These are phyloP conservation scores for Steinernema khuongi DNA, from an alignment of 1,140 invertebrate genomes.

Conservation along the genomic window DNA sequence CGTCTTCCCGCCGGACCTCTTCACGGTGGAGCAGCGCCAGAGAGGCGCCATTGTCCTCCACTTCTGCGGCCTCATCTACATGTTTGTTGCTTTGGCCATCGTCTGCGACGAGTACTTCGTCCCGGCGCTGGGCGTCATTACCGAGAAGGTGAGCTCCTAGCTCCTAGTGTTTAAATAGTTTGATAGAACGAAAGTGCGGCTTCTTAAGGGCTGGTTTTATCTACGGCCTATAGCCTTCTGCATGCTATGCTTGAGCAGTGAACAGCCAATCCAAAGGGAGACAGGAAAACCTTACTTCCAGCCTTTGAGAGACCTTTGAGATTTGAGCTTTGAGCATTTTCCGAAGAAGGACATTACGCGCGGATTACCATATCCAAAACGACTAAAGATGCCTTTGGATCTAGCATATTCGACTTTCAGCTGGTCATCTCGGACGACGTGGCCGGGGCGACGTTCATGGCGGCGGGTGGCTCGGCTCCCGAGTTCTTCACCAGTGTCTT, in stretches of 20 bases:
- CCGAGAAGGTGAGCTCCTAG: slow-evolving; percentile 70
- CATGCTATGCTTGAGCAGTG: too few species aligned
- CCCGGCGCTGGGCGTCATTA: slow-evolving; percentile 81
- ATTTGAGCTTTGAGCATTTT: too few species aligned
- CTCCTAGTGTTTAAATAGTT: too few species aligned
- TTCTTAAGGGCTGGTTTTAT: too few species aligned
- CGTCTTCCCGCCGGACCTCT: slow-evolving; percentile 55
- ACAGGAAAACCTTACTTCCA: too few species aligned
- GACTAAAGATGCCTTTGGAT: too few species aligned
- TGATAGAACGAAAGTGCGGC: too few species aligned
- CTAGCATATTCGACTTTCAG: background rate
- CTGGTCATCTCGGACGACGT: slow-evolving; percentile 75
- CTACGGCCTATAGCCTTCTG: too few species aligned
- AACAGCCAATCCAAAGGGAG: too few species aligned
- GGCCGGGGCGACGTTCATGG: slow-evolving; percentile 81
- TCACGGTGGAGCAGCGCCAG: slow-evolving; percentile 48
- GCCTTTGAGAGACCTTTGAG: too few species aligned
- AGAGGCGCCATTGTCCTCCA: slow-evolving; percentile 60
- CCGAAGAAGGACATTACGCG: too few species aligned
- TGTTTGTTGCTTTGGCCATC: slow-evolving; percentile 61
- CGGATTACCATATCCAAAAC: too few species aligned
- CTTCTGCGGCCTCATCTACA: slow-evolving; percentile 59
- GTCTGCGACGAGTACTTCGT: slow-evolving; percentile 64
- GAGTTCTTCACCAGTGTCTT: slow-evolving; percentile 81
- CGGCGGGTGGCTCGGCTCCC: slow-evolving; percentile 76